Conservation (phyloP, 2,797 vertebrate genomes). For the Podargus strigoides region DNA sequence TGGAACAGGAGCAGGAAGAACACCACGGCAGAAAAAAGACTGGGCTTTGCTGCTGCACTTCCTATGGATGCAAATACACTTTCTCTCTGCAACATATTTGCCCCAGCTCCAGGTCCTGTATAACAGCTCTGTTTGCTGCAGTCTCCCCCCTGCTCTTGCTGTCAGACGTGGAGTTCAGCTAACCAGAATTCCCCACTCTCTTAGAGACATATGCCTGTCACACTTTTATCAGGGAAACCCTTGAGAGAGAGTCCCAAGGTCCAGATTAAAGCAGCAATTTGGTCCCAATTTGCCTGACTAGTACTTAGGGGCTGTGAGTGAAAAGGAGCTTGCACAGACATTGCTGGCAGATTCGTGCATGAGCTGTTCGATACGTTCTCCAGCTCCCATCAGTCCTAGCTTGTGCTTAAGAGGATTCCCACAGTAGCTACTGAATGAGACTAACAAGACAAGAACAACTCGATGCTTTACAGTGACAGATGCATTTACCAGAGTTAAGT, state of each 20-base stretch:
- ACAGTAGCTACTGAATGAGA: background rate
- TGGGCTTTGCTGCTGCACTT: background rate
- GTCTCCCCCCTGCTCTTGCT: background rate
- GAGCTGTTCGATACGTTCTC: background rate
- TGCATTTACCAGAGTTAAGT: background rate
- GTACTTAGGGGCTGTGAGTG: background rate
- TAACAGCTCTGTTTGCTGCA: background rate
- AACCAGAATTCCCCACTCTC: background rate
- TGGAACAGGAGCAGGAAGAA: background rate
- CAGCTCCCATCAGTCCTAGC: background rate
- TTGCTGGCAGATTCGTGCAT: background rate
- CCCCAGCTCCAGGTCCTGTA: background rate
- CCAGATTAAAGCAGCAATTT: background rate
- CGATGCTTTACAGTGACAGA: background rate
- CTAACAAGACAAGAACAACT: background rate
- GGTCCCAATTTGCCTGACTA: background rate
- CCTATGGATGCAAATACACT: background rate
- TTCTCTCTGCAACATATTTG: background rate
- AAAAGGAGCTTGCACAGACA: background rate
- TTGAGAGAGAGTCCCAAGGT: background rate
- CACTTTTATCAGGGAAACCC: background rate
- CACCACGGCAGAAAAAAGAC: background rate
- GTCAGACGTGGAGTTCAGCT: background rate
- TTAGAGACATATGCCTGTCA: background rate
- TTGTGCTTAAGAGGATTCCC: background rate